Conservation (phyloP, 2,888 invertebrate genomes). For the Copidosoma aretas region DNA sequence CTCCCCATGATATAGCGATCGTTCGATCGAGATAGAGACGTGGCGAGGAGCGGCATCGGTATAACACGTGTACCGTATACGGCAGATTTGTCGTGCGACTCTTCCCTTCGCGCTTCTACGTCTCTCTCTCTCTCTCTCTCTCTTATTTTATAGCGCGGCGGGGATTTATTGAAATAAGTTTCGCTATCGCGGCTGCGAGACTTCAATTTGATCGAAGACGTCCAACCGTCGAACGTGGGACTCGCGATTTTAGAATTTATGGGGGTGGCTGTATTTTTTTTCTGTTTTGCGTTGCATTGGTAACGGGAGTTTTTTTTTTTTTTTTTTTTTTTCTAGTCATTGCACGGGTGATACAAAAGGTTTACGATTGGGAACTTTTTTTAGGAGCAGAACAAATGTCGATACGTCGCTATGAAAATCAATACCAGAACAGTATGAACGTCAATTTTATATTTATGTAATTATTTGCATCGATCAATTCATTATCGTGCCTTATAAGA, state of each 20-base stretch:
- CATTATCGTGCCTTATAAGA: too few relatives aligned
- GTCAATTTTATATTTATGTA: too few relatives aligned
- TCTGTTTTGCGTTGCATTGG: conserved; percentile 11
- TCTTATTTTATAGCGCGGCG: conserved; percentile 16
- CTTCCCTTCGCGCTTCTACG: background rate
- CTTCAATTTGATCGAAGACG: conserved; percentile 29
- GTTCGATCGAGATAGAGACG: conserved; percentile 30
- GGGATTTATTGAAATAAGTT: conserved; percentile 39
- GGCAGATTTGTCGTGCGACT: conserved; percentile 10
- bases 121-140: background rate
- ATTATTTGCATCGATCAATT: too few relatives aligned
- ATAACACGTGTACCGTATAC: too few relatives aligned
- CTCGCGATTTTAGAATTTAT: conserved; percentile 31
- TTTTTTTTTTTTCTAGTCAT: too few relatives aligned
- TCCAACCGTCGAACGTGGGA: conserved; percentile 27
- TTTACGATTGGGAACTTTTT: background rate
- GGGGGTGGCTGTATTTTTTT: conserved; percentile 22
- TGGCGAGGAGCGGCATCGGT: conserved; percentile 13
- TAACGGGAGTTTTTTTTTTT: background rate
- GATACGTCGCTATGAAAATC: too few relatives aligned
- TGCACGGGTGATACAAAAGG: too few relatives aligned
- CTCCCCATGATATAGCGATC: conserved; percentile 1
- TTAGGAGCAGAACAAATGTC: too few relatives aligned
- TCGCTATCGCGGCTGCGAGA: conserved; percentile 11
- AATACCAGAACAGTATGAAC: too few relatives aligned